Base-by-base conservation (phyloP, 2,888 invertebrate genomes). In the Chrysina gloriosa region DNA sequence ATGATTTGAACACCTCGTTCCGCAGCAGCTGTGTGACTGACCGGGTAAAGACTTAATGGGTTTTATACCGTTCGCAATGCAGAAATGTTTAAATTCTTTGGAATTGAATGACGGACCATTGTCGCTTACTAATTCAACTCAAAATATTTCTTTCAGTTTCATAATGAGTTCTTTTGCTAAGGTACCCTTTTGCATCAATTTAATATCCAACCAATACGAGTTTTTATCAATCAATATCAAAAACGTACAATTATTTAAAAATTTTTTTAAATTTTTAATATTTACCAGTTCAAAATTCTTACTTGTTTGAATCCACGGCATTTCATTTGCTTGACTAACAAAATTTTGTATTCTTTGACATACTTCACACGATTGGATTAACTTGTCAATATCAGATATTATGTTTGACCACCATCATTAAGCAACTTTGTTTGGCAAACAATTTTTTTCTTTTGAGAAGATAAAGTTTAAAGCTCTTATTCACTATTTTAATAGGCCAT, bases 71-170 rank as follows among this genome's bases (percentile, higher is more conserved):
- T 50, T 50, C 25, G 25, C 50, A 23, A 25, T 21, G 11, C 23
- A 50, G 25, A 50, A 50, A 23, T 16, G 7, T 21, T 11, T 5
- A 50, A 50, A 50, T 50, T 50, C 23, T 50, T 16, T 11, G 2
- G 50, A 50, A 50, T 50, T 50, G 7, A 23, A 50, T 9, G 50
- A 25, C 11, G 63, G 39, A 11, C 42, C n/a, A 63, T 39, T 63
- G 23, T 63, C 63, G 21, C 19, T 36, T n/a, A 63, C 63, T 42
- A 63, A 3, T n/a, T 42, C 42, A 21, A 19, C 42, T 11, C 50
- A 64, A 64, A 64, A 64, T 29, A 50, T 29, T 34, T 64, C 34
- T 48, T 65, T 65, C 11, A 65, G 11, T 52, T 65, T 50, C 25
- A 29, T 31, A 31, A 65, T 65, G 25, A 36, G 27, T 65, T 65